These are phyloP conservation scores for Tetraneura akinire DNA, from an alignment of 1,140 invertebrate genomes.

Conservation along the genomic window DNA sequence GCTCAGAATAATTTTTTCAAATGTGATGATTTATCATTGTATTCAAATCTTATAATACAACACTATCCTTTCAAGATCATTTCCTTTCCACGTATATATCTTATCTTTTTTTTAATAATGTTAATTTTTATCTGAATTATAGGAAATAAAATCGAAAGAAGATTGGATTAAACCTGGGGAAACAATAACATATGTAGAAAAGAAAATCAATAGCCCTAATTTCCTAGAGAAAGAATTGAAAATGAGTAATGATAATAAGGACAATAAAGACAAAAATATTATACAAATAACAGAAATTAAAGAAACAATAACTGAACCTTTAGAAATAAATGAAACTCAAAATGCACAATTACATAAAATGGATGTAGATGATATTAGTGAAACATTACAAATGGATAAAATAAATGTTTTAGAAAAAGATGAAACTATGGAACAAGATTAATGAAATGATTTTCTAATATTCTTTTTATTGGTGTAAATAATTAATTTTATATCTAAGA, in stretches of 20 bases:
- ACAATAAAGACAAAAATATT: not conserved
- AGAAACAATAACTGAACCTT: not conserved
- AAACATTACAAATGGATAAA: not conserved
- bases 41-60: no score
- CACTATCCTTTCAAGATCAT: no score
- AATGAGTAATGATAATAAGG: not conserved
- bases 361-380: not conserved
- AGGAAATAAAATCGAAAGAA: slow-evolving; percentile 51
- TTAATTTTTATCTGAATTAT: not conserved
- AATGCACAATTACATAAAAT: not conserved
- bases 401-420: not conserved
- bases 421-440: slow-evolving; percentile 6
- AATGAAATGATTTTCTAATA: not conserved
- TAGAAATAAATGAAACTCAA: not conserved
- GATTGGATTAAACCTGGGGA: slow-evolving; percentile 62
- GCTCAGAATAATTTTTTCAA: no score
- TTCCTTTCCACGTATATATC: no score
- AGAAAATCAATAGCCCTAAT: slow-evolving; percentile 58
- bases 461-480: not conserved
- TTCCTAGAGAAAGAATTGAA: slow-evolving; percentile 59
- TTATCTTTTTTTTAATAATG: no score
- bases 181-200: slow-evolving; percentile 56
- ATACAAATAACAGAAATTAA: not conserved
- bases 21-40: no score
- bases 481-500: slow-evolving; percentile 8